phyloP scores from a whole-genome alignment of 2,113 vertebrate species.

The Delphinus delphis region DNA sequence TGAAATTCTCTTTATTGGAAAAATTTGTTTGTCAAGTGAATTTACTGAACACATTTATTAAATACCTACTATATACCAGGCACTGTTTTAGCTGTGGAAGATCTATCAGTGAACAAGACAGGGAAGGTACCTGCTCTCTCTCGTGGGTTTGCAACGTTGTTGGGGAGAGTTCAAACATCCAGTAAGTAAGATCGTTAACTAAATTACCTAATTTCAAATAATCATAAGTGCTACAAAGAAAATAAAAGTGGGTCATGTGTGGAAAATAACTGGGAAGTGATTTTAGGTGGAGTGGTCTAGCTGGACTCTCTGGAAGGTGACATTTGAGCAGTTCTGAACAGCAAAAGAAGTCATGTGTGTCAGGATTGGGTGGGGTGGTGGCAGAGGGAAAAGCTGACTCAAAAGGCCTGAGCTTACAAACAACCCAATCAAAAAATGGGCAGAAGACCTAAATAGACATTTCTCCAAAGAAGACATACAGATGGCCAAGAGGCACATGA shows the following conservation, averaged over 20 bases:
- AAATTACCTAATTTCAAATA: background rate
- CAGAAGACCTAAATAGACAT: too few relatives aligned
- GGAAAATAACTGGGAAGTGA: background rate
- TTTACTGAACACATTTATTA: background rate
- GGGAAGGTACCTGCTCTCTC: background rate
- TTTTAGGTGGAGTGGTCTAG: background rate
- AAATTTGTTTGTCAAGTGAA: background rate
- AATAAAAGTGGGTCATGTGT: background rate
- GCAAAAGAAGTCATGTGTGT: background rate
- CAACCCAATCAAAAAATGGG: too few relatives aligned
- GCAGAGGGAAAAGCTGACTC: background rate
- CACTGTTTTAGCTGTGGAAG: background rate
- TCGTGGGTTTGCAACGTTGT: background rate
- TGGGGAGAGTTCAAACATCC: background rate
- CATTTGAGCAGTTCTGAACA: background rate
- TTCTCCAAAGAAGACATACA: too few relatives aligned
- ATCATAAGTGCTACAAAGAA: background rate
- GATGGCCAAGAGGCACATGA: too few relatives aligned
- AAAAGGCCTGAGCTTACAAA: background rate
- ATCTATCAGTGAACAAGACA: background rate
- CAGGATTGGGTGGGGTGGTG: background rate
- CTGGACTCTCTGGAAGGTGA: background rate
- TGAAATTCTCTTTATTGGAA: background rate
- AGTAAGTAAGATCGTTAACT: background rate
- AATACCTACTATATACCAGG: background rate